Conservation (phyloP, 2,113 vertebrate species). For the Ciconia boyciana region DNA sequence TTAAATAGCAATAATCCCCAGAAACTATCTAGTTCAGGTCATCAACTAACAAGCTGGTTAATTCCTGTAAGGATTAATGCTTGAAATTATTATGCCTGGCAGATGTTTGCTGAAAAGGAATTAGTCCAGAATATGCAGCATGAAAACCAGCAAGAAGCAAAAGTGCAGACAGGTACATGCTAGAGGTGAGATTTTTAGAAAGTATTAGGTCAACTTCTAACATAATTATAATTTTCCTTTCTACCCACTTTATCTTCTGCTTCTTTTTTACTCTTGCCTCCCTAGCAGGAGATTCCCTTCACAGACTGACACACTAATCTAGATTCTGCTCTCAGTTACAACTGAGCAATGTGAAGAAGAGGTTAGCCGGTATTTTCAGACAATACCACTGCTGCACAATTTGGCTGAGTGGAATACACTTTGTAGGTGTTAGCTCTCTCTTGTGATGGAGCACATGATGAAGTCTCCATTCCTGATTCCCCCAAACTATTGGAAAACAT, state of each 20-base stretch:
- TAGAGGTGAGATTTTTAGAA: background rate
- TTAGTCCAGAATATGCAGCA: background rate
- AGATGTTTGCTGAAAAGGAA: slow-evolving; percentile 26
- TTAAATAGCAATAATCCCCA: slow-evolving; percentile 58
- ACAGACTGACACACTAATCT: background rate
- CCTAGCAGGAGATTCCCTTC: background rate
- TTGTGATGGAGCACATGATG: background rate
- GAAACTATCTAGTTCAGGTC: slow-evolving; percentile 49
- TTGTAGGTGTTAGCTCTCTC: background rate
- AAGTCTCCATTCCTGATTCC: background rate
- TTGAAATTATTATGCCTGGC: slow-evolving; percentile 33
- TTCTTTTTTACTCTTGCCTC: background rate
- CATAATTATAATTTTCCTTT: background rate
- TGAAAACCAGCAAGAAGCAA: background rate
- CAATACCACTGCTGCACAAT: background rate
- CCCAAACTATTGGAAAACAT: background rate
- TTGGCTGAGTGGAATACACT: background rate
- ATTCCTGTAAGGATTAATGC: slow-evolving; percentile 54
- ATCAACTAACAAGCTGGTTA: slow-evolving; percentile 44
- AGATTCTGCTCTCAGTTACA: background rate
- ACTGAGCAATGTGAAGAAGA: background rate
- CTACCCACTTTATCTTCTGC: background rate
- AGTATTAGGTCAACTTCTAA: background rate
- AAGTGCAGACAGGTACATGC: background rate
- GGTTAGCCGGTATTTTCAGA: background rate